Base-by-base conservation (phyloP, 1,140 invertebrate species). In the Psix sp. region DNA sequence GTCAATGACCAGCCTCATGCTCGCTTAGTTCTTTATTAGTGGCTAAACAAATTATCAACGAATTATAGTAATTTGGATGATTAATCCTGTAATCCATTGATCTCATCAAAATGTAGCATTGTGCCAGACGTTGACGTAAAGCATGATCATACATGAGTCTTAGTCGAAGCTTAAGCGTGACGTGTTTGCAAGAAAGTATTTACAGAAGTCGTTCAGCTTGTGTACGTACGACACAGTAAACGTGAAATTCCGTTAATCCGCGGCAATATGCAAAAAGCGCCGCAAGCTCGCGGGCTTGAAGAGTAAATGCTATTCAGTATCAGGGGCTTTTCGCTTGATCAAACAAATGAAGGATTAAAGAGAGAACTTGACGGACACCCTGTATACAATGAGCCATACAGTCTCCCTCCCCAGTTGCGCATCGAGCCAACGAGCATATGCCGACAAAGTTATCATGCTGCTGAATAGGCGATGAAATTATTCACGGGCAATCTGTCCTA, bases 401-500 rank as follows among this genome's bases (percentile, higher is more conserved):
- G 48, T 48, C 14, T 42, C 43, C 46, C 16, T 39, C 31, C 45
- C 52, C 43, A 21, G 33, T 43, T 38, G 20, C 31, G 31, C 35
- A 57, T 74, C 62, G 62, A 78, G 65, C 81, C 81, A 83, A 81
- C 80, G 77, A 80, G 80, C 81, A 79, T 80, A 82, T 78, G 81
- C 76, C 80, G 82, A 83, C 77, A 81, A 82, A 83, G 80, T 83
- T 82, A 82, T 83, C 81, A 76, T 73, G 74, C 70, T 72, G 76
- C 73, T 77, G 79, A 82, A 81, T 80, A 73, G 74, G 71, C 77
- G 78, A 83, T 82, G 80, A 79, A 83, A 83, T 83, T 83, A 83
- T 83, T 83, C 82, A 83, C 82, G 80, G 80, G 79, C 82, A 83
- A 83, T 83, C 82, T 83, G 82, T 83, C 82, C 78, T 82, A 83